phyloP scores from a whole-genome alignment of 2,113 vertebrate genomes.

The Crotalus horridus region DNA sequence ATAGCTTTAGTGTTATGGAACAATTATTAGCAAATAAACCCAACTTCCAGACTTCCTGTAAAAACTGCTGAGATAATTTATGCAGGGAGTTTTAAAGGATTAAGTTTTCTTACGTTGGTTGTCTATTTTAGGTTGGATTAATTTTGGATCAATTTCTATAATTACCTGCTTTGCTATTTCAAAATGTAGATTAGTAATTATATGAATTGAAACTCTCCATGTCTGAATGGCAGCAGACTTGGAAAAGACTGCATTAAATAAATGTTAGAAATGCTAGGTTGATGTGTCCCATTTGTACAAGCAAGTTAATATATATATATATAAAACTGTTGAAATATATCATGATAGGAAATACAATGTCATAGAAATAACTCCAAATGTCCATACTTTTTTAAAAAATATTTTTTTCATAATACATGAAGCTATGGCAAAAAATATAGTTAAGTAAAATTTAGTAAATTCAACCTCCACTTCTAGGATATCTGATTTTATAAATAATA shows the following conservation, averaged over 20 bases:
- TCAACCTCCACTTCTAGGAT: constrained; percentile 1
- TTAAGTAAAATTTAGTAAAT: not conserved
- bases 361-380: not conserved
- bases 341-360: not conserved
- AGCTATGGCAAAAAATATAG: not conserved
- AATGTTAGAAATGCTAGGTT: not conserved
- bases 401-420: not conserved
- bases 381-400: not conserved
- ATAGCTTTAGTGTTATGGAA: not conserved
- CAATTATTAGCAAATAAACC: not conserved
- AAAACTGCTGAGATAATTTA: not conserved
- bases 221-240: not conserved
- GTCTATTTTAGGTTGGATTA: not conserved
- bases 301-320: not conserved
- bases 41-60: not conserved
- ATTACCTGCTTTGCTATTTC: not conserved
- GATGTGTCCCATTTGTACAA: not conserved
- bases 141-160: not conserved
- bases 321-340: not conserved
- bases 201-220: not conserved
- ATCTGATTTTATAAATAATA: not conserved
- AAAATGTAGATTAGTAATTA: not conserved
- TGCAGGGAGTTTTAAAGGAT: not conserved
- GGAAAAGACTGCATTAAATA: not conserved
- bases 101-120: not conserved